A percentile compares a stretch with the other conserved stretches of the same genome.
phyloP scores from a whole-genome alignment of 2,797 vertebrate genomes.

The Graptemys geographica region DNA sequence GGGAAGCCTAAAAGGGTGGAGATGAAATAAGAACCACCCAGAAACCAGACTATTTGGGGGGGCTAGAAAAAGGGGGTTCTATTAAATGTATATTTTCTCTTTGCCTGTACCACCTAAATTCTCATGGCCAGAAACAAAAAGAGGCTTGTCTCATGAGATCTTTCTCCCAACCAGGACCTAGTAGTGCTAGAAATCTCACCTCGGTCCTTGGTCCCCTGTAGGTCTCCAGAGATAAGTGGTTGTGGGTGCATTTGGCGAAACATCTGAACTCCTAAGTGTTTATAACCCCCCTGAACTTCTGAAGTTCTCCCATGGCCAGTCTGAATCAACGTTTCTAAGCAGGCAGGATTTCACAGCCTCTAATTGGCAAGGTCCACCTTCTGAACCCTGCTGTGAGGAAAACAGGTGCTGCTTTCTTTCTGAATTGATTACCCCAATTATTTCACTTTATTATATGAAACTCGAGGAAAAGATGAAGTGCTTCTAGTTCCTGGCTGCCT shows the following conservation, averaged over 20 bases:
- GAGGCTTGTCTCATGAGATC: background rate
- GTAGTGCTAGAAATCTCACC: background rate
- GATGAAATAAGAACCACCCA: background rate
- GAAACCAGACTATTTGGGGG: background rate
- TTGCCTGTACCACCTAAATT: background rate
- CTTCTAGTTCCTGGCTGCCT: constrained; percentile 45
- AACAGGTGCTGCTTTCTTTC: constrained; percentile 40
- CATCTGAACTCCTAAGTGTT: background rate
- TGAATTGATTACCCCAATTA: constrained; percentile 58
- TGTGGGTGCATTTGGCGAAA: background rate
- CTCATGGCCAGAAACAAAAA: background rate
- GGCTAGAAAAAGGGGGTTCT: background rate
- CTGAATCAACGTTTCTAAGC: constrained; percentile 2
- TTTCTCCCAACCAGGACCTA: rapidly evolving
- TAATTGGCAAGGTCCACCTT: background rate
- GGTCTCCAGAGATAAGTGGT: constrained; percentile 1
- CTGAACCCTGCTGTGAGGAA: constrained; percentile 18
- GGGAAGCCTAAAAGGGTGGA: background rate
- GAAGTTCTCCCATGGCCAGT: background rate
- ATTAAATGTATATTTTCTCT: background rate
- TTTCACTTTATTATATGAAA: constrained; percentile 59
- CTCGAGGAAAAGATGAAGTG: constrained; percentile 58
- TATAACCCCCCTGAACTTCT: constrained; percentile 13
- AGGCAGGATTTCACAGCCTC: background rate
- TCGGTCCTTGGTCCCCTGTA: background rate